Conservation (phyloP, 2,888 invertebrate species). For the Agrenia bidenticulata region DNA sequence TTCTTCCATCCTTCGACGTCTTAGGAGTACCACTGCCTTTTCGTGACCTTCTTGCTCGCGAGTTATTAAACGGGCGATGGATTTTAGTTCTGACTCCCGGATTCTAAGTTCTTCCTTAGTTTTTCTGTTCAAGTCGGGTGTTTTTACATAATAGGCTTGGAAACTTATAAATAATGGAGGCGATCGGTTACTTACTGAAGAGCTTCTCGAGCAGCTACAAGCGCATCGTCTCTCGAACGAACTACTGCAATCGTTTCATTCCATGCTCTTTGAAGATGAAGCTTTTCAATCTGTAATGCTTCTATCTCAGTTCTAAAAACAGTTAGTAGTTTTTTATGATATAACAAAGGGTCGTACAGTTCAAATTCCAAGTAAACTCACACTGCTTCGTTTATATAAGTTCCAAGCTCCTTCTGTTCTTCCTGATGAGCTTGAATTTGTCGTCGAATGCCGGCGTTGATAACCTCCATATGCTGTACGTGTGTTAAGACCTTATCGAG, state of each 20-base stretch:
- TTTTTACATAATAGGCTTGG: no score
- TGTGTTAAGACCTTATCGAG: slow-evolving; percentile 50
- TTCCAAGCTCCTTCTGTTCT: slow-evolving; percentile 49
- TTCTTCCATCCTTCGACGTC: slow-evolving; percentile 49
- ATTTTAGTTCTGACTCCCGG: slow-evolving; percentile 43
- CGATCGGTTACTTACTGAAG: slow-evolving; percentile 30
- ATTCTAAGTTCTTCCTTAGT: slow-evolving; percentile 43
- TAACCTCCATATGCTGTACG: slow-evolving; percentile 50
- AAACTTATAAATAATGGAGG: not conserved
- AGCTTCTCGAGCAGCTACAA: slow-evolving; percentile 45
- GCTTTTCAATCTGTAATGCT: slow-evolving; percentile 51
- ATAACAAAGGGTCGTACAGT: not conserved
- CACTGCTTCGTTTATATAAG: slow-evolving; percentile 49
- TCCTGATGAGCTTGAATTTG: slow-evolving; percentile 51
- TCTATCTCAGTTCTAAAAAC: slow-evolving; percentile 47
- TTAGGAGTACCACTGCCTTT: slow-evolving; percentile 39
- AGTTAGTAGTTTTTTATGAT: not conserved
- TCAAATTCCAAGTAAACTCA: slow-evolving; percentile 16
- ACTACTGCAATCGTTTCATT: slow-evolving; percentile 52
- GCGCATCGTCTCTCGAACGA: slow-evolving; percentile 49
- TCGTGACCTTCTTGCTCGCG: slow-evolving; percentile 51
- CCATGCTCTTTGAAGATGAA: slow-evolving; percentile 51
- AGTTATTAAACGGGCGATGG: slow-evolving; percentile 41
- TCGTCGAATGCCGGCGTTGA: slow-evolving; percentile 48
- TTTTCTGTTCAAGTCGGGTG: slow-evolving; percentile 23